Conservation (phyloP, 2,797 vertebrate species). For the Pteronotus mesoamericanus region DNA sequence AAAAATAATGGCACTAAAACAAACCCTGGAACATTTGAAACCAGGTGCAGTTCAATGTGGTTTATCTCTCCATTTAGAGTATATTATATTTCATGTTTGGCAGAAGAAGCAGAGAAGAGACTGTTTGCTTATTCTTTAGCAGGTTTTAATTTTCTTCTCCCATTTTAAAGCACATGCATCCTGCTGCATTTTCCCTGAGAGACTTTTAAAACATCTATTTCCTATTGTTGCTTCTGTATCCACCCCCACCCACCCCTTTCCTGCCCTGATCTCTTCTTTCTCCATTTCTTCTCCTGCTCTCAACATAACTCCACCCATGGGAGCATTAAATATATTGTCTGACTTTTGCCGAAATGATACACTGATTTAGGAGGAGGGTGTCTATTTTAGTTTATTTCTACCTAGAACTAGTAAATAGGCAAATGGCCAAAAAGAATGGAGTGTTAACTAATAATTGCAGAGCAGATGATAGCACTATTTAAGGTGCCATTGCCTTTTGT, state of each 20-base stretch:
- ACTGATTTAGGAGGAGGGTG: background rate
- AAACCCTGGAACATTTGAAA: background rate
- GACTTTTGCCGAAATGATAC: background rate
- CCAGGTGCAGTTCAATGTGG: background rate
- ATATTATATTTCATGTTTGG: background rate
- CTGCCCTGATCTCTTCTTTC: background rate
- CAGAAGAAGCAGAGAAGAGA: background rate
- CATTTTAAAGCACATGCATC: background rate
- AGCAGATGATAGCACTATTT: background rate
- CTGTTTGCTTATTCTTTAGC: background rate
- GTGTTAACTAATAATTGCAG: background rate
- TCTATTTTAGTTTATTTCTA: background rate
- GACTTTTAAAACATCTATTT: background rate
- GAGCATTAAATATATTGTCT: background rate
- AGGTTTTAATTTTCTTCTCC: conserved; percentile 33
- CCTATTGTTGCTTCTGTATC: background rate
- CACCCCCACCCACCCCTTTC: fast-evolving
- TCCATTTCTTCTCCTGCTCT: background rate
- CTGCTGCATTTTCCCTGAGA: background rate
- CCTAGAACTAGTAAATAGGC: background rate
- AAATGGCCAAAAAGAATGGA: background rate
- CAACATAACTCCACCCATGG: background rate
- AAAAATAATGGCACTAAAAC: background rate
- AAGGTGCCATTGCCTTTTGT: background rate
- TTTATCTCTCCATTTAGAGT: background rate